Evolutionary conservation across 2,888 invertebrate genomes (phyloP).

Genomic region (Cephus sareptanus): DNA sequence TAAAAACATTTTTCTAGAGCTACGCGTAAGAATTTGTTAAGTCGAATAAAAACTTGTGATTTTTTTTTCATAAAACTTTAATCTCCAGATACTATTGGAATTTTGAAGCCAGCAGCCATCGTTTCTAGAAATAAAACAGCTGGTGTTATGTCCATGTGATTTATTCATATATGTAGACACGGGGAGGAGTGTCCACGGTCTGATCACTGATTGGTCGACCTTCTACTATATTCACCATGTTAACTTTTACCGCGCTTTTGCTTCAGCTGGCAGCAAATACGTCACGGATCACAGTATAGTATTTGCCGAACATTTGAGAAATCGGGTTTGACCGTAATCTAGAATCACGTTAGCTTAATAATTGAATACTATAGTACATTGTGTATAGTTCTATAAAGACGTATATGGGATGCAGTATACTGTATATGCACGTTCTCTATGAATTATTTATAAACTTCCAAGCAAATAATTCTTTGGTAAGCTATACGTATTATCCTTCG

Average conservation of each 20-base stretch:
- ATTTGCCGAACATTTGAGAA: neutral
- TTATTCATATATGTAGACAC: too few relatives aligned
- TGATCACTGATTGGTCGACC: neutral
- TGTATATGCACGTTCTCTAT: neutral
- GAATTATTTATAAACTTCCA: neutral
- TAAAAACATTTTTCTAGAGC: neutral
- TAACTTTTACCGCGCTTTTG: neutral
- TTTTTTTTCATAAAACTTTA: neutral
- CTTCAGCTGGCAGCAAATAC: neutral
- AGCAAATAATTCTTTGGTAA: neutral
- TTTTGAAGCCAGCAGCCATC: neutral
- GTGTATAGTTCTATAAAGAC: neutral
- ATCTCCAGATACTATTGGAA: neutral
- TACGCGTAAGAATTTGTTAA: neutral
- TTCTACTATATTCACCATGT: neutral
- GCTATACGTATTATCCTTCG: too few relatives aligned
- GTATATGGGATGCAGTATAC: neutral
- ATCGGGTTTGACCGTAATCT: neutral
- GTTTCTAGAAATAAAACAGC: neutral
- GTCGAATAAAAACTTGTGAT: neutral
- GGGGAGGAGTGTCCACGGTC: too few relatives aligned
- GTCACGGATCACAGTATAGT: neutral
- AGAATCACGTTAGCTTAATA: neutral
- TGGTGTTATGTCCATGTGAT: neutral
- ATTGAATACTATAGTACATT: neutral